These are phyloP conservation scores for Chelidonichthys spinosus DNA, from an alignment of 2,797 vertebrate species.

Conservation along the genomic window DNA sequence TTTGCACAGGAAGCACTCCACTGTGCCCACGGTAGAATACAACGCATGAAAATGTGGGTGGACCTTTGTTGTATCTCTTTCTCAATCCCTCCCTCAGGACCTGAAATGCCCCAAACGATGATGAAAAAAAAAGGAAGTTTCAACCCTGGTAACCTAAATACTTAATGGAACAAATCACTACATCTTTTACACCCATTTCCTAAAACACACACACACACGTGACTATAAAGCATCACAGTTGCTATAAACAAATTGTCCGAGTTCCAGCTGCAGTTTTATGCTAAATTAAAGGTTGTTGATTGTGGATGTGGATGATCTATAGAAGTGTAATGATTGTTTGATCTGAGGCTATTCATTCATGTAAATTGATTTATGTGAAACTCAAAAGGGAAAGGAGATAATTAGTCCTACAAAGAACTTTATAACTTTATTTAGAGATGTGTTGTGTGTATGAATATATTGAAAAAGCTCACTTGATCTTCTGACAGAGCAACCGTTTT, in stretches of 20 bases:
- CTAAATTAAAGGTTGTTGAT: neutral
- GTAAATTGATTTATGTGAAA: neutral
- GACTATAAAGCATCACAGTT: neutral
- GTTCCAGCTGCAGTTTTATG: neutral
- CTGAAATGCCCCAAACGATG: neutral
- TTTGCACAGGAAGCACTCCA: rapidly evolving
- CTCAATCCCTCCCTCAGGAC: neutral
- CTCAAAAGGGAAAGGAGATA: neutral
- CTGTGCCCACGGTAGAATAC: neutral
- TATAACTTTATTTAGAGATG: neutral
- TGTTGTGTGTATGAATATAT: neutral
- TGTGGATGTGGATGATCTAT: neutral
- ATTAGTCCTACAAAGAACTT: neutral
- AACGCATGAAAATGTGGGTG: neutral
- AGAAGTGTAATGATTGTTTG: neutral
- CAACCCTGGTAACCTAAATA: neutral
- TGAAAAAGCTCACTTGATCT: too few species aligned
- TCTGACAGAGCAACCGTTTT: neutral
- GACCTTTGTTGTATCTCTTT: neutral
- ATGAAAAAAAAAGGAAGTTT: neutral
- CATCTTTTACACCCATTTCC: neutral
- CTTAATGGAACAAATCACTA: neutral
- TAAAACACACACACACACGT: neutral
- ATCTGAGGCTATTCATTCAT: neutral
- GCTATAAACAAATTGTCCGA: neutral